phyloP scores from a whole-genome alignment of 2,113 vertebrate species.

The Apeltes quadracus region DNA sequence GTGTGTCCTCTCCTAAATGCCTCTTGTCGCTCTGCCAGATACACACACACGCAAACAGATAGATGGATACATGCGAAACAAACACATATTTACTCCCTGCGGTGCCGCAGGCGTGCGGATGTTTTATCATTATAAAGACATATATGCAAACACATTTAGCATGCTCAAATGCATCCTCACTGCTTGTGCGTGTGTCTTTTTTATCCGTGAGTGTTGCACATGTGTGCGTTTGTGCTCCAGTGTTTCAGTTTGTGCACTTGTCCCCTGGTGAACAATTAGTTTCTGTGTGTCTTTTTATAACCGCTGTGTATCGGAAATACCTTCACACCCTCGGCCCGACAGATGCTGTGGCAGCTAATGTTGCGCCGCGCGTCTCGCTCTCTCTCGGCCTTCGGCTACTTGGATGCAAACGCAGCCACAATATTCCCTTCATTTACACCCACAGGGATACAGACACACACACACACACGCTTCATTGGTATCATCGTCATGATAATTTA shows the following conservation, averaged over 20 bases:
- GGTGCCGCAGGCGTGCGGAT: neutral
- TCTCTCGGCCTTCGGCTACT: constrained; percentile 56
- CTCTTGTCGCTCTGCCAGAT: constrained; percentile 56
- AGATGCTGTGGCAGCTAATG: constrained; percentile 62
- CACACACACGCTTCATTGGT: constrained; percentile 49
- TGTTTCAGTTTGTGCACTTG: neutral
- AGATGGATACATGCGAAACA: neutral
- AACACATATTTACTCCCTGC: constrained; percentile 7
- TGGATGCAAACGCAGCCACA: constrained; percentile 52
- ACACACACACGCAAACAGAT: constrained; percentile 12
- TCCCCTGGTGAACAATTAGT: constrained; percentile 9
- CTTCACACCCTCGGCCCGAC: constrained; percentile 59
- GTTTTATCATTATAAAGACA: constrained; percentile 16
- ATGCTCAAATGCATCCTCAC: neutral
- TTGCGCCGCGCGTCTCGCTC: constrained; percentile 30
- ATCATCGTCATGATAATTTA: constrained; percentile 48
- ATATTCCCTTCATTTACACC: constrained; percentile 29
- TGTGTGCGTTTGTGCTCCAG: neutral
- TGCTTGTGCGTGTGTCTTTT: neutral
- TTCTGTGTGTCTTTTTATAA: constrained; percentile 49
- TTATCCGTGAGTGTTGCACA: neutral
- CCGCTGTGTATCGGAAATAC: constrained; percentile 56
- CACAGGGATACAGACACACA: constrained; percentile 5
- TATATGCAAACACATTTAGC: neutral
- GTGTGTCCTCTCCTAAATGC: constrained; percentile 45